Base-by-base conservation (phyloP, 2,113 vertebrate species). In the Brachyhypopomus occidentalis region DNA sequence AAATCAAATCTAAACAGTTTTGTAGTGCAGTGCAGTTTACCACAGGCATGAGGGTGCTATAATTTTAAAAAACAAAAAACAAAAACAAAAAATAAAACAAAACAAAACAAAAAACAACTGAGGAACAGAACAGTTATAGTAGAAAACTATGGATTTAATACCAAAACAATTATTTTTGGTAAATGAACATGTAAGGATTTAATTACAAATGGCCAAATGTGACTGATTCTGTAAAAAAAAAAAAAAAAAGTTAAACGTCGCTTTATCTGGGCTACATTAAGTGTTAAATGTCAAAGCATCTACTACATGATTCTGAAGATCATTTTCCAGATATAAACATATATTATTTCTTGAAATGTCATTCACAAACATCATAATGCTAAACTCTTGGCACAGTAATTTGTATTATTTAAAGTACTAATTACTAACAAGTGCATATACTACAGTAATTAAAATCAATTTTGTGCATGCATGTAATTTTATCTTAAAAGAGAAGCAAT, bases 401-500 rank as follows among this genome's bases (percentile, higher is more conserved):
- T 80, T 77, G 48, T 72, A 72, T 56, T 77, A 72, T 82, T 85
- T 79, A 59, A 79, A 66, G 66, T 66, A 64, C 38, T 55, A 55
- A 83, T 73, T 60, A 56, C 52, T 78, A n/a, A 67, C 52, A 79
- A 71, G 4, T 41, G 58, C 69, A 63, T 34, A 73, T 73, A 30
- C 22, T 63, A 55, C 20, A 69, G 67, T 67, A 59, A 77, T 84
- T 12, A 80, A 76, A 78, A 84, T 64, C 72, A 78, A 72, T 77
- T 74, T 67, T 69, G 66, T 87, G 84, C 84, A 86, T 85, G 87
- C 81, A 79, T 84, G 80, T 77, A 79, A 79, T 73, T 45, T 75
- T 58, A 85, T 60, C 60, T 85, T 78, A 84, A 62, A 85, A 79
- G 63, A 64, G 9, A 80, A 80, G 75, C 23, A 70, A 75, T 58